Base-by-base conservation (phyloP, 2,797 vertebrate species). In the Apogon talboti region DNA sequence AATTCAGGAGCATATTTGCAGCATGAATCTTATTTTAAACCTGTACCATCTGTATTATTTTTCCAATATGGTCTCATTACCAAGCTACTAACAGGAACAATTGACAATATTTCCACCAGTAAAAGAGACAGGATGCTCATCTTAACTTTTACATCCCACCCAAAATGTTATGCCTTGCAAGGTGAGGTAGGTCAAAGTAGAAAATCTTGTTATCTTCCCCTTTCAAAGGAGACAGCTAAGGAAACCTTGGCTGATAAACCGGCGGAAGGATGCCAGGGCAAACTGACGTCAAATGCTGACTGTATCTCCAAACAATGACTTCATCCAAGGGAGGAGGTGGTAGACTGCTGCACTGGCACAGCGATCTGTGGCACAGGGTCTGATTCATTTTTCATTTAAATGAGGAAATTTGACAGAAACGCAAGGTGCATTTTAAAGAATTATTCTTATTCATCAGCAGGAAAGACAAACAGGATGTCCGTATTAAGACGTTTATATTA, bases 221-320 rank as follows among this genome's bases (percentile, higher is more conserved):
- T 43, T 75, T 74, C 10, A 61, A 76, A 76, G 19, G 69, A 55
- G 33, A 72, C 68, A 64, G 74, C 58, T 78, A 49, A 82, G 71
- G 71, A 78, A 76, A 41, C 60, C 12, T n/a, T 69, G 65, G 71
- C 38, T 38, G 60, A 81, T 68, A 65, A 48, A 72, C 47, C 51
- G 54, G 54, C 7, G 47, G 16, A 62, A 62, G 53, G 37, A 72
- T 53, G 76, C 28, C 4, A 46, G 38, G 42, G 18, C 16, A 69
- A 38, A 21, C 40, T 28, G 65, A 64, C 65, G 60, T 62, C 46
- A 74, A 74, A 76, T 54, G 15, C 10, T 40, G 40, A 54, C 47
- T 49, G 16, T 37, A 59, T 59, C 18, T 30, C 42, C 48, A 71
- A 84, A 86, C 72, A 76, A 78, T 86, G 54, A 73, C 68, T 57